Evolutionary conservation across 1,140 invertebrate genomes (phyloP).

Genomic region (Hestina assimilis): DNA sequence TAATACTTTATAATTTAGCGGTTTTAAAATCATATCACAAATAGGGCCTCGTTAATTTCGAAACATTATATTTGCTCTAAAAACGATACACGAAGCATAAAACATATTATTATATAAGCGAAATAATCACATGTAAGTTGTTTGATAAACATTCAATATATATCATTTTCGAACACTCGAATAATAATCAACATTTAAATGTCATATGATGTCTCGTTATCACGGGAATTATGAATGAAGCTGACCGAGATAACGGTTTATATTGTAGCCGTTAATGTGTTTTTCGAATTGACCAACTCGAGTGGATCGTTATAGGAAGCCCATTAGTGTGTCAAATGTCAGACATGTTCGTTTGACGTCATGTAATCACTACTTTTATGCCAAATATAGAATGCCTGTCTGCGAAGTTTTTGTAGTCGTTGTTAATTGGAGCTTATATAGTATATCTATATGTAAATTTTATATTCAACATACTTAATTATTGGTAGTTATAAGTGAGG

Average conservation of each 20-base stretch:
- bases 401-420: too few species aligned
- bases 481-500: too few species aligned
- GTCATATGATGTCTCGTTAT: conserved; percentile 40
- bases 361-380: conserved; percentile 14
- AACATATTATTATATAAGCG: not conserved
- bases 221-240: conserved; percentile 57
- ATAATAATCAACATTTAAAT: conserved; percentile 31
- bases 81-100: not conserved
- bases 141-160: conserved; percentile 6
- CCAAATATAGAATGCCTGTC: conserved; percentile 5
- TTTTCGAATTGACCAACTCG: conserved; percentile 33
- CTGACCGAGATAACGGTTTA: conserved; percentile 37
- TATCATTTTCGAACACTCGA: conserved; percentile 10
- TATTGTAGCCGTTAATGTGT: conserved; percentile 36
- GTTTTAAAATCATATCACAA: not conserved
- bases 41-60: too few species aligned
- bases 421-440: too few species aligned
- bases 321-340: conserved; percentile 31
- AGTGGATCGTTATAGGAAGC: conserved; percentile 21
- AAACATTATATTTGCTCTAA: not conserved
- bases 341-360: conserved; percentile 8
- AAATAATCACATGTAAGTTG: conserved; percentile 6
- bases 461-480: too few species aligned
- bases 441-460: too few species aligned
- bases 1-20: too few species aligned